Percentiles rank a stretch among this genome's conserved stretches.
Conservation (phyloP, 2,797 vertebrate species). For the Chrysocyon brachyurus region DNA sequence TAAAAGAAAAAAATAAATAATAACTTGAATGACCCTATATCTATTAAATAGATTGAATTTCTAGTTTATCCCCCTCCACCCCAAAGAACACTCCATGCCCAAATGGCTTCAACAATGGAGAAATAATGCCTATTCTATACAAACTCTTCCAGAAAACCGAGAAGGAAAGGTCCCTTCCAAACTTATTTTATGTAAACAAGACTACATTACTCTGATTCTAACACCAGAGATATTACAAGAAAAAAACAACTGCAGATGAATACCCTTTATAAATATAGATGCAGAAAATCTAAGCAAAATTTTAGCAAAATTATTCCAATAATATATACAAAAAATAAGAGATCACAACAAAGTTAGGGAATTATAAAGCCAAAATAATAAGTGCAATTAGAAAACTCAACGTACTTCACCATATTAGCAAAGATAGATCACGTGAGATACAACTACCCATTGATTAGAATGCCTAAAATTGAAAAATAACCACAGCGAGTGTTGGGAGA, state of each 20-base stretch:
- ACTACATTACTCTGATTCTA: background rate
- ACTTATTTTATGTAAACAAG: background rate
- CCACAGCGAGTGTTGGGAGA: background rate
- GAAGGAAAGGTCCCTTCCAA: background rate
- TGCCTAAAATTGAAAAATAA: background rate
- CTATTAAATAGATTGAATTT: background rate
- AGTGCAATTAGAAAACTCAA: background rate
- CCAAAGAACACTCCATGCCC: background rate
- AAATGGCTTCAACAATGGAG: background rate
- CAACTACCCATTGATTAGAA: background rate
- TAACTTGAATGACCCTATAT: background rate
- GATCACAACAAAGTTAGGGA: background rate
- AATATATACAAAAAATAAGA: background rate
- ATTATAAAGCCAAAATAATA: background rate
- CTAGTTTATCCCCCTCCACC: background rate
- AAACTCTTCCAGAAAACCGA: background rate
- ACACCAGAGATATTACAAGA: background rate
- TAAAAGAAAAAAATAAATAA: background rate
- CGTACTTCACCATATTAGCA: background rate
- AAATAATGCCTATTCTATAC: background rate
- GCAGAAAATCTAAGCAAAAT: background rate
- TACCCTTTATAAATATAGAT: background rate
- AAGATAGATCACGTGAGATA: background rate
- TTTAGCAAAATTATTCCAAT: conserved; percentile 15
- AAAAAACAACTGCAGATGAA: background rate